Base-by-base conservation (phyloP, 2,113 vertebrate genomes). In the Nycticryphes semicollaris region DNA sequence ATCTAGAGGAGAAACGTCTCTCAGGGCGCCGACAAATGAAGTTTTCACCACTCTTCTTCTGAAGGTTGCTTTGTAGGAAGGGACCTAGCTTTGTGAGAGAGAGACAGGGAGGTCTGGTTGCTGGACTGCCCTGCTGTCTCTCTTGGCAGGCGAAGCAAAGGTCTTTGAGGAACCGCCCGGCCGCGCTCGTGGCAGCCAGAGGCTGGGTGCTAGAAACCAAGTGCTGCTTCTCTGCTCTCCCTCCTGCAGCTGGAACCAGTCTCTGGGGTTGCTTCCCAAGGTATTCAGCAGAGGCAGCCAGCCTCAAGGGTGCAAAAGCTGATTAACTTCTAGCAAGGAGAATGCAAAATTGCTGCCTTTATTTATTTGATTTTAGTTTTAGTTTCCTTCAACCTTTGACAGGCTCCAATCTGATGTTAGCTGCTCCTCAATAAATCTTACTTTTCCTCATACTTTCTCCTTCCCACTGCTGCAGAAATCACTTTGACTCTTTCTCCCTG, bases 161-260 rank as follows among this genome's bases (percentile, higher is more conserved):
- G 1, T 3, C 10, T 25, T 53, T 3, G 7, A 5, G 6, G 72
- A 50, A 9, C 33, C 0, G 0, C 56, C 27, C 6, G 3, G 53
- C 47, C 12, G 0, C 0, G 17, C 37, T n/a, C 45, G 4, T 23
- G 45, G 67, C 57, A 70, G 41, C 5, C 41, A 54, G 8, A 86
- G 43, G 9, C 35, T 47, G 4, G 18, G 51, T 35, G 60, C 48
- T 87, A 79, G 47, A 37, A 4, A 1, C 41, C 25, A 14, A 31
- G 33, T 1, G 4, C 53, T 66, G 8, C 54, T 5, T 1, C 3
- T 33, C 68, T 53, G 30, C 23, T 39, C 30, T n/a, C 3, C 1
- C 13, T 31, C 14, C 30, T 35, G 69, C 45, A 53, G 54, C 64
- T n/a, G 37, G 51, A 13, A 2, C 3, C 30, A 60, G 75, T 12